These are phyloP conservation scores for Ophioninae sp. DNA, from an alignment of 2,888 invertebrate genomes.

Conservation along the genomic window DNA sequence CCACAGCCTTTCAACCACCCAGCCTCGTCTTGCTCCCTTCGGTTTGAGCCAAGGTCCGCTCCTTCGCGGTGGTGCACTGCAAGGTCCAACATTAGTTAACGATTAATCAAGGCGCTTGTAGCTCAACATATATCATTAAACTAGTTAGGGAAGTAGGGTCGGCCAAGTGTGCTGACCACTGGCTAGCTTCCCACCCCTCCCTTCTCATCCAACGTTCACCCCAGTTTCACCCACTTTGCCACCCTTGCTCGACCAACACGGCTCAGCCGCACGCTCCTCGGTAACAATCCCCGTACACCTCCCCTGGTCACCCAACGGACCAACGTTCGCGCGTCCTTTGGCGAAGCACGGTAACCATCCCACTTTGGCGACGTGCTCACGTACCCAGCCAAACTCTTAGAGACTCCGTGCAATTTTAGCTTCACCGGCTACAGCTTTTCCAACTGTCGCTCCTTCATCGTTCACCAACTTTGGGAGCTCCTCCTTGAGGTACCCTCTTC, in stretches of 20 bases:
- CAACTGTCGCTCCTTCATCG: conserved; percentile 47
- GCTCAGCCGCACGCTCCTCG: conserved; percentile 59
- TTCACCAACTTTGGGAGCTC: conserved; percentile 70
- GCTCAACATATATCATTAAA: conserved; percentile 82
- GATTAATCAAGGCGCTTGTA: conserved; percentile 82
- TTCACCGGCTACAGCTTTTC: conserved; percentile 37
- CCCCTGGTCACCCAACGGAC: conserved; percentile 37
- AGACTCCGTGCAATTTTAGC: conserved; percentile 69
- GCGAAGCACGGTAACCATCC: conserved; percentile 57
- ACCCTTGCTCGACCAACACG: conserved; percentile 46
- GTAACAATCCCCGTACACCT: conserved; percentile 70
- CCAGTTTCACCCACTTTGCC: conserved; percentile 50
- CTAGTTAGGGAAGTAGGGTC: conserved; percentile 82
- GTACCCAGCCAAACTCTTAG: conserved; percentile 79
- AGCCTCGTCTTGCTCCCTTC: conserved; percentile 54
- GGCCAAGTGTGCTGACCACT: conserved; percentile 81
- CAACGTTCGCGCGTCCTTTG: conserved; percentile 60
- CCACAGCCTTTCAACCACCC: conserved; percentile 63
- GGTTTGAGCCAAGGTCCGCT: conserved; percentile 57
- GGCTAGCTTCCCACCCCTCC: conserved; percentile 70
- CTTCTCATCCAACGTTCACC: conserved; percentile 50
- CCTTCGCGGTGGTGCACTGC: conserved; percentile 75
- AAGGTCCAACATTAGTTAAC: conserved; percentile 81
- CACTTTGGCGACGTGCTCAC: conserved; percentile 77
- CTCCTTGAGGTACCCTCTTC: conserved; percentile 62